phyloP scores from a whole-genome alignment of 92 coral and sea anemone species.

The Muricea muricata region DNA sequence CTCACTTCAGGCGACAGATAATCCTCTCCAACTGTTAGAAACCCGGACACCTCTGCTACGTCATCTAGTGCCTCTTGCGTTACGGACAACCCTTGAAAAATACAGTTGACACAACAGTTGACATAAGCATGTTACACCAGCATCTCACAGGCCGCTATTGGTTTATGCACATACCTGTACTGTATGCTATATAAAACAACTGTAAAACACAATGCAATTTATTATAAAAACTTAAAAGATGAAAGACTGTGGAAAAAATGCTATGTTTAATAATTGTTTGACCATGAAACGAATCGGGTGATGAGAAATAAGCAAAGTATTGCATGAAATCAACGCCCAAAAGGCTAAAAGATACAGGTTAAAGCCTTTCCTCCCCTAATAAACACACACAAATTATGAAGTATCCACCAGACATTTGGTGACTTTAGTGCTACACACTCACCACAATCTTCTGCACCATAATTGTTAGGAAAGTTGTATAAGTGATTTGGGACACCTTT shows the following conservation, averaged over 20 bases:
- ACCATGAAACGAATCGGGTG: neutral
- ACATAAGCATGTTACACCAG: neutral
- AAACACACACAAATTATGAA: too few species aligned
- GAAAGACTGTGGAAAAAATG: too few species aligned
- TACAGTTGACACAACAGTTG: neutral
- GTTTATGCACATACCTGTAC: neutral
- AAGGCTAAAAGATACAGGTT: neutral
- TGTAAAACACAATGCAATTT: neutral
- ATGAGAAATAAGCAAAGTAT: too few species aligned
- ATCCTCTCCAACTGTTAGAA: constrained; percentile 66
- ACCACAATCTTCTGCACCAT: constrained; percentile 68
- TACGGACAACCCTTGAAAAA: neutral
- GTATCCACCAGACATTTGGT: neutral
- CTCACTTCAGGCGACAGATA: constrained; percentile 55
- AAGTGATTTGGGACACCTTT: constrained; percentile 66
- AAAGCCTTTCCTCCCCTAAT: too few species aligned
- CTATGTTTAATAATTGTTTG: neutral
- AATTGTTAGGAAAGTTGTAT: constrained; percentile 47
- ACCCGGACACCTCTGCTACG: constrained; percentile 62
- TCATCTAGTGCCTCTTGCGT: constrained; percentile 62
- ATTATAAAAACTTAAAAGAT: neutral
- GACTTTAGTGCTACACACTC: neutral
- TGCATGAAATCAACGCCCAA: neutral
- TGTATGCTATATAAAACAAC: neutral
- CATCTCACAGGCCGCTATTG: neutral